These are phyloP conservation scores for Habrosyne pyritoides DNA, from an alignment of 2,888 invertebrate genomes.

Conservation along the genomic window DNA sequence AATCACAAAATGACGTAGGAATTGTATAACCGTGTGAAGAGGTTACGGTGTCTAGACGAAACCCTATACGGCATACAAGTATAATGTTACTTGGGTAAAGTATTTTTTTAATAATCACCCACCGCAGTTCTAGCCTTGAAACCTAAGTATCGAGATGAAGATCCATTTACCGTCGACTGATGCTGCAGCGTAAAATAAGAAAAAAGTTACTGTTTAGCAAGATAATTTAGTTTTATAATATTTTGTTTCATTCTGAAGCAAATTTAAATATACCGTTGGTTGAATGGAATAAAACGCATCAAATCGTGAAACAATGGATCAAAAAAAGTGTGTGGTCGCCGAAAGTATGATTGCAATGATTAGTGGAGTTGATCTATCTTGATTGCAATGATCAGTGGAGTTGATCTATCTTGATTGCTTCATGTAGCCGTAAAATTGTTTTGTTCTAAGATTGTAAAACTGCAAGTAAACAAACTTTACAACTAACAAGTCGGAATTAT, in stretches of 20 bases:
- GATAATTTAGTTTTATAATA: constrained; percentile 26
- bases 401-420: constrained; percentile 31
- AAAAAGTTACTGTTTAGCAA: constrained; percentile 16
- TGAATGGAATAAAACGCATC: constrained; percentile 22
- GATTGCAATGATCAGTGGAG: constrained; percentile 31
- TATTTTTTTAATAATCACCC: constrained; percentile 60
- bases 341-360: constrained; percentile 34
- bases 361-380: constrained; percentile 29
- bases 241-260: no score
- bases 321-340: constrained; percentile 31
- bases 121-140: constrained; percentile 68
- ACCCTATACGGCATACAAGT: constrained; percentile 63
- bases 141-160: constrained; percentile 54
- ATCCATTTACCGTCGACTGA: constrained; percentile 66
- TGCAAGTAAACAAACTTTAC: constrained; percentile 23
- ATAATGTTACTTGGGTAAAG: constrained; percentile 58
- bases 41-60: constrained; percentile 69
- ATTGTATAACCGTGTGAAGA: constrained; percentile 47
- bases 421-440: no score
- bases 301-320: constrained; percentile 20
- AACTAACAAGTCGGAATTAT: constrained; percentile 32
- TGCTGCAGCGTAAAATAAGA: constrained; percentile 46
- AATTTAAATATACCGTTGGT: no score
- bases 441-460: constrained; percentile 29
- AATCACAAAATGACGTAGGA: not conserved